Evolutionary conservation across 2,888 invertebrate species (phyloP), one percentile per base, ranked within the genome.

Genomic region (Dorcus hopei): DNA sequence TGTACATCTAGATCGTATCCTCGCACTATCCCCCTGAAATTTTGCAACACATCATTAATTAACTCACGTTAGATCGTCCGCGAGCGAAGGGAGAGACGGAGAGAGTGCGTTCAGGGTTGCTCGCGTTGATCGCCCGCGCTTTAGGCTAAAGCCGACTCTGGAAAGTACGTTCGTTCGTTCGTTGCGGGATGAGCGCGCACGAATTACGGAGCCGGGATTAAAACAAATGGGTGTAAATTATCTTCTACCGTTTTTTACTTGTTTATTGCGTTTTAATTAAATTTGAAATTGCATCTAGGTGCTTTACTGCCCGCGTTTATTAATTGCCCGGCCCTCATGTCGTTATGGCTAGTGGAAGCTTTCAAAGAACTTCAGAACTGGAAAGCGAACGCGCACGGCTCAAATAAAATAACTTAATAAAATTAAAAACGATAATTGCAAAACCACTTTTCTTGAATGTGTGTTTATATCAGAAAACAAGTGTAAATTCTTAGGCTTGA

Each of bases 181-280:
- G 16, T 45, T 45, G 16, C 45, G 45, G 14, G 45, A 45, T 45
- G 16, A 26, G 45, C 45, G 7, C 14, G 45, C 45, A 23, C 45
- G 23, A 45, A 45, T 45, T 45, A 45, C 45, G 45, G 45, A 4
- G 23, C 52, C 26, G 43, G 42, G 52, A 51, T 56, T 58, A 63
- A 61, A 62, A 63, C 60, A 61, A 61, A 58, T 43, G 49, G 59
- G 61, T 57, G 62, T 64, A 62, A 65, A 65, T 65, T 62, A 61
- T 58, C 50, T 45, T 47, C 50, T 42, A 54, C 54, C 38, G 42
- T 49, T 55, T 55, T 54, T 58, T 50, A 49, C 42, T 57, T 58
- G 59, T 64, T 65, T 65, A 63, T 62, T 51, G 58, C 59, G 59
- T 49, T 65, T 65, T 65, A 65, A 65, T 65, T 65, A 64, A 64